Evolutionary conservation across 2,113 vertebrate species (phyloP).

Genomic region (Datnioides undecimradiatus): DNA sequence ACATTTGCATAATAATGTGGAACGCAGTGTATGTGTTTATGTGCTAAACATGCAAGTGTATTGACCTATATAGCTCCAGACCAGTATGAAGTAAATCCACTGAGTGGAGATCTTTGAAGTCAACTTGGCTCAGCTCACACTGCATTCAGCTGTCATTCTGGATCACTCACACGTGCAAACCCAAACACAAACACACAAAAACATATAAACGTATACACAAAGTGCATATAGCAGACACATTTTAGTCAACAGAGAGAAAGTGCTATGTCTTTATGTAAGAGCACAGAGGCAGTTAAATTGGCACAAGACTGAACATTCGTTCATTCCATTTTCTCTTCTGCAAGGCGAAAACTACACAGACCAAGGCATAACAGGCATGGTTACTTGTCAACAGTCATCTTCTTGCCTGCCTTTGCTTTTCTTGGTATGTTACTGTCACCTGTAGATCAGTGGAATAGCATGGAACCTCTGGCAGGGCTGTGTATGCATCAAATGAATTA

Average conservation of each 20-base stretch:
- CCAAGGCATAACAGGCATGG: not conserved
- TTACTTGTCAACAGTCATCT: not conserved
- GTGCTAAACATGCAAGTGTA: not conserved
- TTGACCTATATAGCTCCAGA: conserved; percentile 31
- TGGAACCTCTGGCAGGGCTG: not conserved
- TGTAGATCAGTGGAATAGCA: not conserved
- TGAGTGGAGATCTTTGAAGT: conserved; percentile 46
- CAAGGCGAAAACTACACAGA: not conserved
- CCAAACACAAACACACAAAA: not conserved
- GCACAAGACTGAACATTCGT: conserved; percentile 32
- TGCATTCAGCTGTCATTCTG: conserved; percentile 44
- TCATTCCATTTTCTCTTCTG: conserved; percentile 1
- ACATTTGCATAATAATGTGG: too few relatives aligned
- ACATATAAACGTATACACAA: too few relatives aligned
- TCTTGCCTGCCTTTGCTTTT: not conserved
- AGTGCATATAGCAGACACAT: not conserved
- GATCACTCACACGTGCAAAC: conserved; percentile 25
- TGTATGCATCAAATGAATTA: not conserved
- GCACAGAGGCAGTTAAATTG: not conserved
- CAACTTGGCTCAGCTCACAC: conserved; percentile 5
- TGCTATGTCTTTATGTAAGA: not conserved
- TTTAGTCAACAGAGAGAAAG: conserved; percentile 3
- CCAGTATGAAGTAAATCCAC: conserved; percentile 21
- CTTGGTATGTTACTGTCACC: not conserved
- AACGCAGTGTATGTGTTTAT: too few relatives aligned